Conservation (phyloP, 2,888 invertebrate species). For the Neuroscelio doddi region DNA sequence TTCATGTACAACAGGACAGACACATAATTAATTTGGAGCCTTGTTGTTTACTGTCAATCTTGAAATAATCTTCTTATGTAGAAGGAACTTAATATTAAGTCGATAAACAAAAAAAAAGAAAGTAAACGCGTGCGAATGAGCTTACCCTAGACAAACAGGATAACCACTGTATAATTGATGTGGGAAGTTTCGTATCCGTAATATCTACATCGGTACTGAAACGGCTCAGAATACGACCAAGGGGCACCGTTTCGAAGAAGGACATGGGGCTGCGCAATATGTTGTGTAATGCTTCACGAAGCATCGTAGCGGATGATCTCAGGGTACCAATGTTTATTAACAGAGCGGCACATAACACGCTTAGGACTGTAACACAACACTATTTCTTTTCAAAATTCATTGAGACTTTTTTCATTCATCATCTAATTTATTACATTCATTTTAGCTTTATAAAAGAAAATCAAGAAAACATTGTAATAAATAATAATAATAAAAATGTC, state of each 20-base stretch:
- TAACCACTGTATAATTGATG: conserved; percentile 61
- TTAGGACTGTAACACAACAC: conserved; percentile 75
- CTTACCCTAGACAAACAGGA: conserved; percentile 66
- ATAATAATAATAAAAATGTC: no score
- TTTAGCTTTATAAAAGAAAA: no score
- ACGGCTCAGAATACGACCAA: conserved; percentile 78
- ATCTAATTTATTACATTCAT: no score
- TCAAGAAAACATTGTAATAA: no score
- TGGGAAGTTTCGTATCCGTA: conserved; percentile 74
- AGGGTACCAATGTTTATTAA: conserved; percentile 79
- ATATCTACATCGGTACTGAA: conserved; percentile 76
- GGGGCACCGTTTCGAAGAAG: conserved; percentile 78
- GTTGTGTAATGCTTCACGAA: conserved; percentile 72
- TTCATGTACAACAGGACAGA: no score
- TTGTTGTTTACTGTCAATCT: no score
- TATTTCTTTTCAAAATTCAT: conserved; percentile 41
- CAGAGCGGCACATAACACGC: conserved; percentile 79
- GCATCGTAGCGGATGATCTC: conserved; percentile 67
- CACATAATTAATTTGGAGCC: no score
- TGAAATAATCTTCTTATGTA: no score
- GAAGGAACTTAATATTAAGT: no score
- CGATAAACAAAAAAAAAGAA: no score
- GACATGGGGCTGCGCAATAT: conserved; percentile 75
- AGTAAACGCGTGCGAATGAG: conserved; percentile 21
- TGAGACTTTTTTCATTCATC: conserved; percentile 11